Conservation (phyloP, 2,113 vertebrate species). For the Myodes glareolus region DNA sequence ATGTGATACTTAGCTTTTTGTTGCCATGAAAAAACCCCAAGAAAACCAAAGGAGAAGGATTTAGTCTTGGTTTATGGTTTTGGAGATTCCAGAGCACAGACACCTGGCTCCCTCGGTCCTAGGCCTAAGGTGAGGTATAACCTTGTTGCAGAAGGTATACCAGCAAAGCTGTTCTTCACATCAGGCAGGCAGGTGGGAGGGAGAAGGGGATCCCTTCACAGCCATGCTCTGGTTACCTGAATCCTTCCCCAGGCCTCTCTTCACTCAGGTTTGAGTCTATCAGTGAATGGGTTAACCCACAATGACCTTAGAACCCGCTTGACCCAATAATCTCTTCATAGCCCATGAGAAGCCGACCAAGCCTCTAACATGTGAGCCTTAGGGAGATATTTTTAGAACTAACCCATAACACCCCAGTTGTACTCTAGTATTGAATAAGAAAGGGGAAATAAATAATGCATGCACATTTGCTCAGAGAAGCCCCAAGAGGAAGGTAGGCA, state of each 20-base stretch:
- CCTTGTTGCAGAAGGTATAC: background rate
- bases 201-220: background rate
- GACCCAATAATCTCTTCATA: background rate
- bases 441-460: background rate
- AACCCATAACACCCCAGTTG: background rate
- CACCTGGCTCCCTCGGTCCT: background rate
- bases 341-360: background rate
- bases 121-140: background rate
- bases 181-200: background rate
- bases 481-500: background rate
- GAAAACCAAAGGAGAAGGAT: background rate
- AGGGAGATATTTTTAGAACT: background rate
- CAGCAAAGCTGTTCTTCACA: background rate
- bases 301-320: background rate
- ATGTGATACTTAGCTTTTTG: background rate
- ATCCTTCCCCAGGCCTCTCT: background rate
- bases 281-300: background rate
- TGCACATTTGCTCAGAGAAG: background rate
- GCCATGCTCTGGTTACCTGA: background rate
- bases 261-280: background rate
- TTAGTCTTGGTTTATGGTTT: background rate
- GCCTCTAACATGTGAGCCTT: background rate
- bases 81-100: background rate
- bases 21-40: background rate
- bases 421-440: background rate